A percentile compares a stretch with the other conserved stretches of the same genome.
Evolutionary conservation across 2,888 invertebrate species (phyloP).

Genomic region (Proisotoma minuta): DNA sequence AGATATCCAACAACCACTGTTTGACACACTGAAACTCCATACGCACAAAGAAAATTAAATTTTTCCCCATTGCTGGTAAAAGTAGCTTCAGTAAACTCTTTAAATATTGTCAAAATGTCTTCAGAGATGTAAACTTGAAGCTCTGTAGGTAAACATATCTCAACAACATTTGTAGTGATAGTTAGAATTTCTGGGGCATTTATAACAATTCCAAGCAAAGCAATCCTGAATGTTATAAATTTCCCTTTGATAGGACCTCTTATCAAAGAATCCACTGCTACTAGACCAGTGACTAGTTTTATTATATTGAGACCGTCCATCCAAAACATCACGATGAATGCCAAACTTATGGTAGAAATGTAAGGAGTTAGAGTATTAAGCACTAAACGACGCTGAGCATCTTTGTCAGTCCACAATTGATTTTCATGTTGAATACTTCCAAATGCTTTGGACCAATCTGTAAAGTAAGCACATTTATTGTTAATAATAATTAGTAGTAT

Average conservation of each 20-base stretch:
- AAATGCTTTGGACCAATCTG: constrained; percentile 44
- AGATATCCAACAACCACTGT: not conserved
- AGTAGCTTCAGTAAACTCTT: not conserved
- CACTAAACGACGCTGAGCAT: constrained; percentile 7
- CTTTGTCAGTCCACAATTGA: constrained; percentile 19
- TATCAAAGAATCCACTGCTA: constrained; percentile 18
- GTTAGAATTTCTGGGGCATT: not conserved
- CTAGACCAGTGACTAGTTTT: constrained; percentile 13
- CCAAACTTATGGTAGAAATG: constrained; percentile 6
- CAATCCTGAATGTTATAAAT: not conserved
- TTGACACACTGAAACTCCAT: not conserved
- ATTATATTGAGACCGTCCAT: not conserved
- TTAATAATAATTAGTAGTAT: not conserved
- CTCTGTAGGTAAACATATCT: not conserved
- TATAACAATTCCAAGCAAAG: not conserved
- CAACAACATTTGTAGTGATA: not conserved
- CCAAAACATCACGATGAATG: not conserved
- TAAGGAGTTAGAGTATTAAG: constrained; percentile 22
- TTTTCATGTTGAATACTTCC: constrained; percentile 24
- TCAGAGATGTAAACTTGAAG: not conserved
- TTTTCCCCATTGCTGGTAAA: not conserved
- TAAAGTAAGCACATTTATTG: constrained; percentile 3
- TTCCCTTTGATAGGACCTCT: not conserved
- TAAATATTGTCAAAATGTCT: not conserved
- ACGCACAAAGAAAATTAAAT: not conserved